These are phyloP conservation scores for Apteryx mantelli DNA, from an alignment of 2,113 vertebrate species.

Conservation along the genomic window DNA sequence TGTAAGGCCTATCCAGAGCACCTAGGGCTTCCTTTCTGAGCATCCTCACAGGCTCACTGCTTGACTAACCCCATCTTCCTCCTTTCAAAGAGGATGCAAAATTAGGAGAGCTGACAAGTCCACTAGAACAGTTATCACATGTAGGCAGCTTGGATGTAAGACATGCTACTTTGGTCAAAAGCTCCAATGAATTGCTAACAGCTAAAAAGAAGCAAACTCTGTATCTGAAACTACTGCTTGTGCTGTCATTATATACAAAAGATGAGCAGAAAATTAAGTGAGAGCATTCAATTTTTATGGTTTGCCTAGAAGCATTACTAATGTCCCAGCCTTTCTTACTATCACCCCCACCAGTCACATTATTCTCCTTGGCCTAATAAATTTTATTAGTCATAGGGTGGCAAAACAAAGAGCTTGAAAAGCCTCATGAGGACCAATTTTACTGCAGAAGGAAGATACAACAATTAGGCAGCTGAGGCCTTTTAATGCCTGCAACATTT, in stretches of 20 bases:
- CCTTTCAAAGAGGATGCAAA: not conserved
- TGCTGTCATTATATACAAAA: not conserved
- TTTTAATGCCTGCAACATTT: not conserved
- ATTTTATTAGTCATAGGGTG: not conserved
- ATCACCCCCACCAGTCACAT: not conserved
- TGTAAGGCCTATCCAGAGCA: not conserved
- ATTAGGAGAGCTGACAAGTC: not conserved
- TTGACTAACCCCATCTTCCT: not conserved
- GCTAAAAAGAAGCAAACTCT: not conserved
- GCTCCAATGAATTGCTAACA: not conserved
- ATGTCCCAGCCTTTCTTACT: not conserved
- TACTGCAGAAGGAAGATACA: not conserved
- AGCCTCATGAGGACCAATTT: not conserved
- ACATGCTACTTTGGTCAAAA: not conserved
- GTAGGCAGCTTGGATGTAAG: not conserved
- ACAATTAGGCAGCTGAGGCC: not conserved
- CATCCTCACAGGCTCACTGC: rapidly evolving
- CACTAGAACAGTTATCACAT: not conserved
- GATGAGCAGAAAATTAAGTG: not conserved
- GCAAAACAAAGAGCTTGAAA: not conserved
- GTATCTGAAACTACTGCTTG: not conserved
- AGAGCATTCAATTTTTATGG: not conserved
- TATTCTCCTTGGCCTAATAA: not conserved
- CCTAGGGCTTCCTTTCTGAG: not conserved
- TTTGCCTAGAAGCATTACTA: not conserved